Evolutionary conservation across 1,140 invertebrate species (phyloP), one percentile per base, ranked within the genome.

Genomic region (Zaprionus ornatus): DNA sequence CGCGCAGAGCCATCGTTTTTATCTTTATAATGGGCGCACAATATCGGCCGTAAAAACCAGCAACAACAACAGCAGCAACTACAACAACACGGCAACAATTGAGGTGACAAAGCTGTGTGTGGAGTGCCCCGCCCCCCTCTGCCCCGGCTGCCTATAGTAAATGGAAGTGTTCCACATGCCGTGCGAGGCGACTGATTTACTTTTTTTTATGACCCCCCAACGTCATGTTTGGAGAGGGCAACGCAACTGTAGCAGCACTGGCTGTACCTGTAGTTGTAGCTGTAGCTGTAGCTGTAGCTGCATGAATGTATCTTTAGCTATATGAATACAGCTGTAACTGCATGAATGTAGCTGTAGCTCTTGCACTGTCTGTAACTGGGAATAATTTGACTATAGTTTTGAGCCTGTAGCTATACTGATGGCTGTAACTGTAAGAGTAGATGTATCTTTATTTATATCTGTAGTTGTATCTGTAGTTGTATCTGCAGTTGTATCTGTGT

Each of bases 11-110:
- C 48, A 64, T 79, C 68, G 77, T 77, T 69, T 78, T 74, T 79
- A 88, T 88, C 85, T 88, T 90, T 90, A 88, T 90, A 88, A 88
- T 88, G 85, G 74, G 77, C 80, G 61, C 85, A 90, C 74, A 88
- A 88, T 88, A 88, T 88, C 78, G 85, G 84, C 80, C 88, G 85
- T 90, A 88, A 88, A 87, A 77, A 61, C 48, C 35, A 79, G n/a
- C 40, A 17, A 45, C 63, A 74, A 57, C 71, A 64, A 35, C 48
- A 56, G 17, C 19, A 59, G 21, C 32, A 59, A 32, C 56, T 19
- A 9, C n/a, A 48, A 32, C 29, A 59, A 45, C 59, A 13, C 25
- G 2, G 55, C 76, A 70, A 74, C 83, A 87, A 90, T 88, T 90
- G 85, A 88, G 84, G 84, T 88, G 84, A 81, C 84, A 88, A 71